Evolutionary conservation across 2,113 vertebrate species (phyloP).

Genomic region (Mohoua ochrocephala): DNA sequence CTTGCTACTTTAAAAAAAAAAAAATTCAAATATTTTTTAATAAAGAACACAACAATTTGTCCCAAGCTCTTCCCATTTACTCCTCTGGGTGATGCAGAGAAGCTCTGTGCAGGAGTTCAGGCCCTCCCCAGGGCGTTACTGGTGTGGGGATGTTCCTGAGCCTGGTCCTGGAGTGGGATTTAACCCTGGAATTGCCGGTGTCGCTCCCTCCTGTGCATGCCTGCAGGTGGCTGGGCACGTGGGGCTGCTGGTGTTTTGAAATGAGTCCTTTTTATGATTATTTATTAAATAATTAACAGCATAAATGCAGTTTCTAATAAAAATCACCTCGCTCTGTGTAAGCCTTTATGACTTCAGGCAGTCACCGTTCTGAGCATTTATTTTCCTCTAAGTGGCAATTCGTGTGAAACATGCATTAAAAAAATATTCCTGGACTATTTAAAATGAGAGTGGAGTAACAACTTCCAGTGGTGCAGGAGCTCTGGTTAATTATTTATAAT

Average conservation of each 20-base stretch:
- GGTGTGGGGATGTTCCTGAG: not conserved
- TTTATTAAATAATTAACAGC: constrained; percentile 41
- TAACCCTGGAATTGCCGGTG: not conserved
- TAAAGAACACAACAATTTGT: rapidly evolving
- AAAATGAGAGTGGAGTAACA: not conserved
- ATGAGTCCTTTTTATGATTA: not conserved
- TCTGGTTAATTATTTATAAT: constrained; percentile 21
- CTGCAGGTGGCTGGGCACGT: not conserved
- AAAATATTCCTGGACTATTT: not conserved
- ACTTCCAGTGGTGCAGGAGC: not conserved
- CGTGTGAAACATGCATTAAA: not conserved
- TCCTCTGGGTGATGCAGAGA: not conserved
- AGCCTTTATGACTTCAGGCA: not conserved
- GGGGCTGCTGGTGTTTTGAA: not conserved
- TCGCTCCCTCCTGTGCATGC: not conserved
- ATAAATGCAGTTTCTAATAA: not conserved
- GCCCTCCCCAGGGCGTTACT: not conserved
- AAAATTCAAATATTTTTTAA: no score
- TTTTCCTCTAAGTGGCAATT: constrained; percentile 16
- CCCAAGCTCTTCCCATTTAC: rapidly evolving
- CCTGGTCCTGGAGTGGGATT: not conserved
- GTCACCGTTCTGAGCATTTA: not conserved
- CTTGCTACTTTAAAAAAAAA: not conserved
- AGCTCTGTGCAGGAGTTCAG: not conserved
- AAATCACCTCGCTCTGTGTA: not conserved